Evolutionary conservation across 2,888 invertebrate genomes (phyloP).

Genomic region (Vannuccia rotundouncinata): DNA sequence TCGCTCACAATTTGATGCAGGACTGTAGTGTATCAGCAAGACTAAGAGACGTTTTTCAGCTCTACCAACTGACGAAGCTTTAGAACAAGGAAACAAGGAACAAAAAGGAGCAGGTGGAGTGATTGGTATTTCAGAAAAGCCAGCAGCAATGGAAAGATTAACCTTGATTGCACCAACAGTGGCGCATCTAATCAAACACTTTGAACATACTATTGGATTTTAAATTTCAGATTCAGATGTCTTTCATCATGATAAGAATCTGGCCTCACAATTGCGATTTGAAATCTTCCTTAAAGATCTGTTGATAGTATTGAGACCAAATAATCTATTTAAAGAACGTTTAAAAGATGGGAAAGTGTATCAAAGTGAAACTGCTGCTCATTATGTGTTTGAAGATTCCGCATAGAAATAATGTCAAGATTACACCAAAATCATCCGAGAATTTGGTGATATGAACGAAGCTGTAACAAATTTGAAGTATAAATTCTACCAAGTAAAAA

Average conservation of each 20-base stretch:
- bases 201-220: not conserved
- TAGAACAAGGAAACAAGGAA: too few species aligned
- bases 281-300: slow-evolving; percentile 16
- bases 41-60: too few species aligned
- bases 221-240: slow-evolving; percentile 3
- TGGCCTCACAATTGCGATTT: slow-evolving; percentile 17
- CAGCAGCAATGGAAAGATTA: slow-evolving; percentile 1
- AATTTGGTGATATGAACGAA: slow-evolving; percentile 5
- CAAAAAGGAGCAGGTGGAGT: slow-evolving; percentile 5
- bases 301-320: slow-evolving; percentile 5
- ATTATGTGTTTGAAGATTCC: slow-evolving; percentile 8
- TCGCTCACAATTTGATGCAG: too few species aligned
- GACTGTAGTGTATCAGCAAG: too few species aligned
- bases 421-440: slow-evolving; percentile 15
- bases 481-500: slow-evolving; percentile 23
- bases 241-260: slow-evolving; percentile 8
- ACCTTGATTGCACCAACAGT: slow-evolving; percentile 18
- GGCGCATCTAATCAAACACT: not conserved
- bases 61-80: too few species aligned
- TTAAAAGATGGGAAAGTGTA: not conserved
- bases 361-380: slow-evolving; percentile 3
- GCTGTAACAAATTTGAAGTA: slow-evolving; percentile 20
- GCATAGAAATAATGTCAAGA: slow-evolving; percentile 17
- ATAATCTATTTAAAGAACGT: slow-evolving; percentile 11
- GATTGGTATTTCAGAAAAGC: slow-evolving; percentile 11